phyloP scores from a whole-genome alignment of 2,797 vertebrate genomes.

The Clamator glandarius region DNA sequence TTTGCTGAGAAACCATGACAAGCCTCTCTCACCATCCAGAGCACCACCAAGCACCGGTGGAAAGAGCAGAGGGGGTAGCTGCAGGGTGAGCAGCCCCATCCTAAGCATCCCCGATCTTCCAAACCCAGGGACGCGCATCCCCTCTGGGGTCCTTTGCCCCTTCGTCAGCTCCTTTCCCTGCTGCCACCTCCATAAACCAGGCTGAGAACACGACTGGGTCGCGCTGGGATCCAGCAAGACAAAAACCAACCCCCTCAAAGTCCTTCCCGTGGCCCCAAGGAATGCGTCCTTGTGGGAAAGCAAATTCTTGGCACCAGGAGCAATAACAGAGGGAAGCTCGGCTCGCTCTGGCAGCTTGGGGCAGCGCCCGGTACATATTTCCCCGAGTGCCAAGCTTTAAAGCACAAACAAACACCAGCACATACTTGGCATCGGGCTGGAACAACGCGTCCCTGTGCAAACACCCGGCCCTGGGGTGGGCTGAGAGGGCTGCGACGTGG shows the following conservation, averaged over 20 bases:
- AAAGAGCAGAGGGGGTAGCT: neutral
- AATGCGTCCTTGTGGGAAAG: neutral
- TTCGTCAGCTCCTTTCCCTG: neutral
- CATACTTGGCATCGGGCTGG: neutral
- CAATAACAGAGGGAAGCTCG: neutral
- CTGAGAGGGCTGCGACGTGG: neutral
- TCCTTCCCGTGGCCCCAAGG: neutral
- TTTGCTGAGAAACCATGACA: neutral
- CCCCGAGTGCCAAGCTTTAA: neutral
- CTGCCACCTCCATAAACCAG: too few relatives aligned
- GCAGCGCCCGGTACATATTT: neutral
- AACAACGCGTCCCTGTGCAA: neutral
- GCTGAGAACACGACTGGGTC: accelerated
- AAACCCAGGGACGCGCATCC: neutral
- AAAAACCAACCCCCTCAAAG: neutral
- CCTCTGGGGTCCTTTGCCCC: accelerated
- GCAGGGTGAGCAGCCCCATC: accelerated
- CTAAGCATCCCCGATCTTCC: neutral
- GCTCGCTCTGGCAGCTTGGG: neutral
- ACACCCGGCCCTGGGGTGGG: neutral
- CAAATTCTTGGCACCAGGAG: neutral
- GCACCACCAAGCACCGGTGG: accelerated
- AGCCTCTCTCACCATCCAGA: neutral
- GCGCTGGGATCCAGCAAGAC: neutral
- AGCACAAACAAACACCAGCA: neutral